Evolutionary conservation across 2,888 invertebrate species (phyloP).

Genomic region (Zhuqinia jingwanae): DNA sequence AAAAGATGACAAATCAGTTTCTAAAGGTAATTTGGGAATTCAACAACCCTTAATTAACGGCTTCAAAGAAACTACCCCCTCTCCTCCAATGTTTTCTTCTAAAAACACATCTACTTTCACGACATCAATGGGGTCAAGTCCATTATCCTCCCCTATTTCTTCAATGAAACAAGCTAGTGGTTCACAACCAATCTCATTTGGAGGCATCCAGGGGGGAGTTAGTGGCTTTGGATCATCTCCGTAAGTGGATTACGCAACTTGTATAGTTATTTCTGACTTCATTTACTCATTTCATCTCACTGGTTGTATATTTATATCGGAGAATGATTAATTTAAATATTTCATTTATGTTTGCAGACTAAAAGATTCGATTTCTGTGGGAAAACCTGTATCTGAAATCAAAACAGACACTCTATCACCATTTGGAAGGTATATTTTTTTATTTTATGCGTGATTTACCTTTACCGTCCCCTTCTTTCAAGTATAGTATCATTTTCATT

Average conservation of each 20-base stretch:
- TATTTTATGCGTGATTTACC: too few relatives aligned
- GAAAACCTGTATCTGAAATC: background rate
- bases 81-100: background rate
- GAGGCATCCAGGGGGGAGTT: background rate
- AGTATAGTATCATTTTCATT: too few relatives aligned
- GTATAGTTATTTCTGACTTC: too few relatives aligned
- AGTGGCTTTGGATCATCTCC: constrained; percentile 47
- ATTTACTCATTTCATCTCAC: too few relatives aligned
- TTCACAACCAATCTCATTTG: background rate
- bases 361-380: background rate
- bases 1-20: constrained; percentile 49
- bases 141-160: background rate
- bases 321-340: background rate
- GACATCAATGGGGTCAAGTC: background rate
- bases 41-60: constrained; percentile 63
- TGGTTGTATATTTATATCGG: too few relatives aligned
- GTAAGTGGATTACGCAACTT: too few relatives aligned
- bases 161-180: background rate
- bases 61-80: constrained; percentile 31
- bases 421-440: background rate
- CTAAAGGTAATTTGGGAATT: background rate
- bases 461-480: too few relatives aligned
- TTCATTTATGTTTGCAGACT: background rate
- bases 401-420: background rate
- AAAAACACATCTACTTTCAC: background rate